phyloP scores from a whole-genome alignment of 2,113 vertebrate species.

The Probosciger aterrimus region DNA sequence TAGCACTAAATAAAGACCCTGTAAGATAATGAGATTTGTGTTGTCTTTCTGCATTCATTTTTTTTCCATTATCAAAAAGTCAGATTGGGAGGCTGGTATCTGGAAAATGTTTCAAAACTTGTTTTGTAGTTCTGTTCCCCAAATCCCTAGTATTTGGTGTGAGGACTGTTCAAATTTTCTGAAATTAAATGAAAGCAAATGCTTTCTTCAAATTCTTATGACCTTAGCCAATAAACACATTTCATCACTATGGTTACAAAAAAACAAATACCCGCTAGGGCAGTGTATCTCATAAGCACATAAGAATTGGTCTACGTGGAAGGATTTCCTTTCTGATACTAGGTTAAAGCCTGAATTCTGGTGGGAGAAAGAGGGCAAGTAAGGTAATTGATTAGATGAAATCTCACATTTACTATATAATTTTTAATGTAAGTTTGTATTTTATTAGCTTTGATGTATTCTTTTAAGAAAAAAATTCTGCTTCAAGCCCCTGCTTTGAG shows the following conservation, averaged over 20 bases:
- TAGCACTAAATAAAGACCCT: background rate
- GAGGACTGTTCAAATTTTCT: background rate
- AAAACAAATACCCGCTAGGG: conserved; percentile 48
- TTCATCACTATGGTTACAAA: conserved; percentile 62
- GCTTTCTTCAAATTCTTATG: conserved; percentile 24
- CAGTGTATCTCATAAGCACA: background rate
- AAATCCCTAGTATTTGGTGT: conserved; percentile 7
- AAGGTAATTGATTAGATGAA: background rate
- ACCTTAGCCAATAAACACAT: conserved; percentile 47
- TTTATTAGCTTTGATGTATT: background rate
- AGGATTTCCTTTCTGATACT: conserved; percentile 5
- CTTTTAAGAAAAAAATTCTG: background rate
- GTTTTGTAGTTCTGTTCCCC: background rate
- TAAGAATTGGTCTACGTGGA: background rate
- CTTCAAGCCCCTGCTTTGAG: background rate
- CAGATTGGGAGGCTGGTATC: background rate
- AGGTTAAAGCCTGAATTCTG: background rate
- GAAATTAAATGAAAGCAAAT: conserved; percentile 39
- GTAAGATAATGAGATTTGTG: background rate
- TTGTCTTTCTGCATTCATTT: background rate
- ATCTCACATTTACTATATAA: background rate
- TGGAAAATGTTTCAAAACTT: conserved; percentile 1
- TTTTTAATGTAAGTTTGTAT: background rate
- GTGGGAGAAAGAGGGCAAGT: background rate
- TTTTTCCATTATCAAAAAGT: background rate